Conservation (phyloP, 35 echinoderm and acorn worm genomes). For the Heliocidaris erythrogramma region DNA sequence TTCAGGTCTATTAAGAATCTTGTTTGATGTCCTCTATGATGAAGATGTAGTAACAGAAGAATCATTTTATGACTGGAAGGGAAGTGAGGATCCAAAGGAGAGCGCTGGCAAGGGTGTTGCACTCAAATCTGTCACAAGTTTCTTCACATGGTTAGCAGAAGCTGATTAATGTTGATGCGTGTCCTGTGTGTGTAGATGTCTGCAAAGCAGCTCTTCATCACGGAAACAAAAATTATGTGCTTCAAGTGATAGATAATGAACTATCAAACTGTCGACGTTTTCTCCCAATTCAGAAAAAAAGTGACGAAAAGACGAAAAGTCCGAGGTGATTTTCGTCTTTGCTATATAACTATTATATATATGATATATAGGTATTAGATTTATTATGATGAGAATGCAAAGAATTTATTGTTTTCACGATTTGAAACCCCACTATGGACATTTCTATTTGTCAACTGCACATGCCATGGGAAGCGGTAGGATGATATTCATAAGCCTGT, state of each 20-base stretch:
- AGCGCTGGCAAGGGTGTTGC: constrained; percentile 80
- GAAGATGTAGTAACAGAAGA: constrained; percentile 92
- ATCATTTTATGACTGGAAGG: constrained; percentile 80
- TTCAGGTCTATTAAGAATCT: constrained; percentile 77
- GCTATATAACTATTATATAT: constrained; percentile 18
- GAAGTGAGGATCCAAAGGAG: constrained; percentile 70
- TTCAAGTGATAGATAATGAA: not conserved
- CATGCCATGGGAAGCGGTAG: not conserved
- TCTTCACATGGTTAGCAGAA: constrained; percentile 90
- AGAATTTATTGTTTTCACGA: not conserved
- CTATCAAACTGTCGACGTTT: not conserved
- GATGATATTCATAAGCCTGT: not conserved
- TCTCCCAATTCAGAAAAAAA: constrained; percentile 36
- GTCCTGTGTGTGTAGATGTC: not conserved
- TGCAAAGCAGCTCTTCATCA: constrained; percentile 5
- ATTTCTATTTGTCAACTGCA: not conserved
- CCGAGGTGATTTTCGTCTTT: not conserved
- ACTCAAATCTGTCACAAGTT: constrained; percentile 90
- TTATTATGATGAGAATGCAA: not conserved
- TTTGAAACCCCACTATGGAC: not conserved
- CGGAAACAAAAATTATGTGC: not conserved
- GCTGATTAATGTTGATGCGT: constrained; percentile 53
- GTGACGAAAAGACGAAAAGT: not conserved
- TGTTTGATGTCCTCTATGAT: constrained; percentile 92
- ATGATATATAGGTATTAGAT: constrained; percentile 37